Evolutionary conservation across 2,113 vertebrate genomes (phyloP).

Genomic region (Lichenostomus cassidix): DNA sequence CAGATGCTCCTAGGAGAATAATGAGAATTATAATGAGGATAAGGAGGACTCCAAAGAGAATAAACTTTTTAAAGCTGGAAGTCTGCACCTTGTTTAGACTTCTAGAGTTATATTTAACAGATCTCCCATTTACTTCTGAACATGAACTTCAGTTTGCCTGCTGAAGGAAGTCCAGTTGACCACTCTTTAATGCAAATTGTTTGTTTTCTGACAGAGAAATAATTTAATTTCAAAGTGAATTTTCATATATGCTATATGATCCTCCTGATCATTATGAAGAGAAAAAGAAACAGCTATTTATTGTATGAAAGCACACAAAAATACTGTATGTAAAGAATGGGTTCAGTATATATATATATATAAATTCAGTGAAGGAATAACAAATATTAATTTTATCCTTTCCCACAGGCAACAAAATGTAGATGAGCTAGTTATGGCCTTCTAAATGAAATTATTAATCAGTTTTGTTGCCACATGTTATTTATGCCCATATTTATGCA

Average conservation of each 20-base stretch:
- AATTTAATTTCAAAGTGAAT: background rate
- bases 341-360: background rate
- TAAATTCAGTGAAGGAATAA: background rate
- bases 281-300: background rate
- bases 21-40: background rate
- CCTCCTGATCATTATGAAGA: background rate
- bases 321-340: background rate
- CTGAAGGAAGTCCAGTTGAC: background rate
- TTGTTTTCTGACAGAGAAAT: conserved; percentile 4
- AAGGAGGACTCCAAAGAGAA: background rate
- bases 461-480: conserved; percentile 47
- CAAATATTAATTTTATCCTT: conserved; percentile 64
- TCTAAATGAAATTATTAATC: conserved; percentile 64
- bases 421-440: conserved; percentile 53
- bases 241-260: background rate
- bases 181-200: background rate
- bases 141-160: background rate
- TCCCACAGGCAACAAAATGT: conserved; percentile 39
- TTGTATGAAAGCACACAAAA: background rate
- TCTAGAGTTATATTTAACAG: conserved; percentile 16
- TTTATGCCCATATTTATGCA: conserved; percentile 37
- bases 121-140: conserved; percentile 22
- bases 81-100: background rate
- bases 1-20: background rate
- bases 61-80: background rate